Base-by-base conservation (phyloP, 2,113 vertebrate species). In the Alethe diademata region DNA sequence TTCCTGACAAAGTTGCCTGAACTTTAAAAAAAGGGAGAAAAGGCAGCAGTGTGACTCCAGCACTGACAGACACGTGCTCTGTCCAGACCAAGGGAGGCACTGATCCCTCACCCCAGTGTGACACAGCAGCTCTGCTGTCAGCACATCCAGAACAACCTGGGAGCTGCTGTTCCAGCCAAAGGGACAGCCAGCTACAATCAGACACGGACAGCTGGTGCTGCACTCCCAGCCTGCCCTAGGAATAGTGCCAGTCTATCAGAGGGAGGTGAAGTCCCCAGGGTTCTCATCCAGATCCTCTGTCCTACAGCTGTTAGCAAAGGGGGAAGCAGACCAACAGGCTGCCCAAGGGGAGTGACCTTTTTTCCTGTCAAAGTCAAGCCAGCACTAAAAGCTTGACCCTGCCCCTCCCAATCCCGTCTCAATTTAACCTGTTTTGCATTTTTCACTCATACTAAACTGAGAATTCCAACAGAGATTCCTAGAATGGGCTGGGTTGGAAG, bases 1-100 rank as follows among this genome's bases (percentile, higher is more conserved):
- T 90, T 67, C 66, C 74, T 86, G 47, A 47, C 20, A 24, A 75
- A 57, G 5, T 2, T 69, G 31, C 42, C 40, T 48, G 25, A 92
- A 51, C 9, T 53, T 58, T 6, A 23, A 56, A 43, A 18, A 28
- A 29, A 17, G 16, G 17, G 43, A 29, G n/a, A 28, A 74, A 35
- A 26, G 20, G 33, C 70, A 90, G 53, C 48, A 69, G 23, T 29
- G 31, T 23, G 29, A 19, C 36, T 60, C 9, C 54, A 78, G 14
- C 1, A 5, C 33, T 53, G 33, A 57, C 0, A 62, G 14, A 24
- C 45, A 26, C 3, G 0, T 9, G 11, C 73, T 73, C 6, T 23
- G 18, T 20, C 4, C 65, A 69, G 33, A 57, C 4, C 45, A 85
- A 53, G 54, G 67, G 17, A 71, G 36, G 22, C 54, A 9, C 2